phyloP scores from a whole-genome alignment of 2,797 vertebrate species.

The Discoglossus pictus region DNA sequence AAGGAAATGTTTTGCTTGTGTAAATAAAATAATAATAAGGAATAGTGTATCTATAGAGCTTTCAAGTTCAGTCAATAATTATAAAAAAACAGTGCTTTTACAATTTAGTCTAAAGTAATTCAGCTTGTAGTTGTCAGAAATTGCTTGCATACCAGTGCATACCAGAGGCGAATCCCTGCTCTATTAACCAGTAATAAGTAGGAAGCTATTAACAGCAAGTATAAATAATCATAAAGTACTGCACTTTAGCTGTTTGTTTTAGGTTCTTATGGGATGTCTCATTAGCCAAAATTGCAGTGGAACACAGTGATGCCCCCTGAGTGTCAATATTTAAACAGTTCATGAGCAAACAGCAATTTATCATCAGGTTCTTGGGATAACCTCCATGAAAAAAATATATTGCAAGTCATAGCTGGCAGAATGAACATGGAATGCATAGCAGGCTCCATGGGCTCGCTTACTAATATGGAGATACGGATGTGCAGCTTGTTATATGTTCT shows the following conservation, averaged over 20 bases:
- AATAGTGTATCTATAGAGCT: too few species aligned
- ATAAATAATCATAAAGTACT: slow-evolving; percentile 32
- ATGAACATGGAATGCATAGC: not conserved
- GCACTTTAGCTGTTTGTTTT: slow-evolving; percentile 22
- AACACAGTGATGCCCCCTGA: slow-evolving; percentile 5
- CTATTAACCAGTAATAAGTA: slow-evolving; percentile 32
- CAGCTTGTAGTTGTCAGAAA: too few species aligned
- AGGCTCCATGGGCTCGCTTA: too few species aligned
- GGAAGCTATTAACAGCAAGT: slow-evolving; percentile 26
- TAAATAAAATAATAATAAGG: too few species aligned
- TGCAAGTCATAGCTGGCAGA: slow-evolving; percentile 1
- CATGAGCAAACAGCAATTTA: slow-evolving; percentile 15
- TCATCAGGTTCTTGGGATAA: slow-evolving; percentile 17
- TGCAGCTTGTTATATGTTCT: too few species aligned
- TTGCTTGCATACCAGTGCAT: too few species aligned
- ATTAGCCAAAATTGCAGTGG: slow-evolving; percentile 22
- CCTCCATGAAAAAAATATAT: slow-evolving; percentile 25
- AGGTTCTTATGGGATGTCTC: slow-evolving; percentile 13
- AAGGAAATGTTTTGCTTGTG: too few species aligned
- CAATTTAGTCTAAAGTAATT: too few species aligned
- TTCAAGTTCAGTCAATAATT: not conserved
- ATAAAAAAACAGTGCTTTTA: too few species aligned
- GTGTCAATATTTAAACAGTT: slow-evolving; percentile 34
- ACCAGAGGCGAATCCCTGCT: slow-evolving; percentile 2
- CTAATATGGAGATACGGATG: too few species aligned